Percentiles rank a stretch among this genome's conserved stretches.
phyloP scores from a whole-genome alignment of 2,888 invertebrate species.

The Diogma glabrata region DNA sequence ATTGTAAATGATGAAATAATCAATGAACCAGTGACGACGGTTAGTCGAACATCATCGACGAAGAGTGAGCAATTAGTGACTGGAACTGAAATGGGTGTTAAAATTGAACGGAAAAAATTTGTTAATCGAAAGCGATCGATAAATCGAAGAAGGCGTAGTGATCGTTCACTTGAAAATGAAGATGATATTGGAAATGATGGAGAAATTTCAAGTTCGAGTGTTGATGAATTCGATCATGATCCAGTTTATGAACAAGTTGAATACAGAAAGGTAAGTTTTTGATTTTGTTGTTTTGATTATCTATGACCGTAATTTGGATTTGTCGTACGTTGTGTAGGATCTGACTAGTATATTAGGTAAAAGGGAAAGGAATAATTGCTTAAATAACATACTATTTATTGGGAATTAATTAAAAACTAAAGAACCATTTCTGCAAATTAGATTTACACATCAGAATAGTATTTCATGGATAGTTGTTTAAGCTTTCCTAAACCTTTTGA shows the following conservation, averaged over 20 bases:
- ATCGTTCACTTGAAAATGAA: not conserved
- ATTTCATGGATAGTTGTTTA: too few relatives aligned
- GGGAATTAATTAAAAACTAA: too few relatives aligned
- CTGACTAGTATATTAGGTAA: too few relatives aligned
- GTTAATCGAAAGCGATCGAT: not conserved
- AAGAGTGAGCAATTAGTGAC: not conserved
- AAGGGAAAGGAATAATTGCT: too few relatives aligned
- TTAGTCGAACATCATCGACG: conserved; percentile 5
- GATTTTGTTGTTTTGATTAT: not conserved
- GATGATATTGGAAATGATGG: not conserved
- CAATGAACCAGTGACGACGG: not conserved
- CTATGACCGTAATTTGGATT: not conserved
- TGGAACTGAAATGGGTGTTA: conserved; percentile 6
- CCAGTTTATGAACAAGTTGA: conserved; percentile 6
- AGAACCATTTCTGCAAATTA: too few relatives aligned
- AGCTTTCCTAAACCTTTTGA: too few relatives aligned
- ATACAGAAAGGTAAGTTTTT: conserved; percentile 5
- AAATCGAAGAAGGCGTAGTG: too few relatives aligned
- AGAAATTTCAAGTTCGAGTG: not conserved
- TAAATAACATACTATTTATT: too few relatives aligned
- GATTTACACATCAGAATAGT: too few relatives aligned
- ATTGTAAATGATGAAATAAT: not conserved
- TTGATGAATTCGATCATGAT: conserved; percentile 8
- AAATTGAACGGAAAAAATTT: conserved; percentile 6
- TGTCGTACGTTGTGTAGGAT: too few relatives aligned